Conservation (phyloP, 2,113 vertebrate species). For the Clarias gariepinus region DNA sequence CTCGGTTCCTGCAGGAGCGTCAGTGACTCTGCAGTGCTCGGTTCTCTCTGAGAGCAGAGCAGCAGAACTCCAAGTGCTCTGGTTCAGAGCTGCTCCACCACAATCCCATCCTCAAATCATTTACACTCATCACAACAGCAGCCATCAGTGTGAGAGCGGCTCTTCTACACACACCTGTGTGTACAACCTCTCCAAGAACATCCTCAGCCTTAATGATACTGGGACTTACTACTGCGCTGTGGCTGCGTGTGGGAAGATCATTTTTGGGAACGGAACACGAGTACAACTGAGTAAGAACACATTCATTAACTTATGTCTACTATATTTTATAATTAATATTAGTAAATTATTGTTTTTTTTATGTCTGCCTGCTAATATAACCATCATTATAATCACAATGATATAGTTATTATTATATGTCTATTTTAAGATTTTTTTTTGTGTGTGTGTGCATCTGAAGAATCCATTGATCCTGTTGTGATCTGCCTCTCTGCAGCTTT, state of each 20-base stretch:
- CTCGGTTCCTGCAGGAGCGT: slow-evolving; percentile 15
- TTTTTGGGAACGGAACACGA: slow-evolving; percentile 51
- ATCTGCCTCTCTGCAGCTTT: not conserved
- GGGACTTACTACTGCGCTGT: slow-evolving; percentile 62
- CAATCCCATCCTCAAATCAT: no score
- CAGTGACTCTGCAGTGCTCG: slow-evolving; percentile 54
- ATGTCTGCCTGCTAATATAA: not conserved
- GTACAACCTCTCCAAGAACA: slow-evolving; percentile 42
- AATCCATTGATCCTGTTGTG: not conserved
- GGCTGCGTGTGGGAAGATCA: slow-evolving; percentile 56
- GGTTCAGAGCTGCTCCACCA: slow-evolving; percentile 43
- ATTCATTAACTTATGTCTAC: not conserved
- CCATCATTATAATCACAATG: not conserved
- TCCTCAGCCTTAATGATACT: no score
- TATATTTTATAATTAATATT: not conserved
- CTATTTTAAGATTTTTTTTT: not conserved
- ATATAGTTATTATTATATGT: not conserved
- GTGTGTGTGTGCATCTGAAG: not conserved
- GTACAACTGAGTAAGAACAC: not conserved
- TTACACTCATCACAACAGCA: no score
- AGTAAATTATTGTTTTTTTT: not conserved
- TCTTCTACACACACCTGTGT: slow-evolving; percentile 45
- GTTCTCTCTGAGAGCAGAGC: slow-evolving; percentile 37
- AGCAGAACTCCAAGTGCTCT: slow-evolving; percentile 37
- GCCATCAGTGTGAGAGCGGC: no score